A percentile compares a stretch with the other conserved stretches of the same genome.
These are phyloP conservation scores for Varanus komodoensis DNA, from an alignment of 2,113 vertebrate species.

Conservation along the genomic window DNA sequence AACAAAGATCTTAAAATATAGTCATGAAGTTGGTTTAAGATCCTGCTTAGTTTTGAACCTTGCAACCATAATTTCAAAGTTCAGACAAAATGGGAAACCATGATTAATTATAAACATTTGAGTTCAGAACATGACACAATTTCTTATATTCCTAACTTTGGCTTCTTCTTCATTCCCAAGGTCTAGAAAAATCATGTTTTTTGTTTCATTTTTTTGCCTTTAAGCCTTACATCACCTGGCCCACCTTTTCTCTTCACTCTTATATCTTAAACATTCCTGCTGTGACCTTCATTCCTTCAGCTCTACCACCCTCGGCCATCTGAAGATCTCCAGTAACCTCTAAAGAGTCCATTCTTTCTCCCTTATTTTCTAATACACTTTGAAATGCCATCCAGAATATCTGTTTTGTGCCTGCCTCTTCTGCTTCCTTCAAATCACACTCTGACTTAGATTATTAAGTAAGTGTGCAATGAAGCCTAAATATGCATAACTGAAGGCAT, in stretches of 20 bases:
- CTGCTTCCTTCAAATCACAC: background rate
- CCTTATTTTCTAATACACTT: background rate
- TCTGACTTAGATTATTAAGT: background rate
- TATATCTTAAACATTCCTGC: background rate
- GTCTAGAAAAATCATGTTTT: background rate
- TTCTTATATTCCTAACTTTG: background rate
- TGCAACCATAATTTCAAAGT: background rate
- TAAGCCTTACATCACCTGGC: no score
- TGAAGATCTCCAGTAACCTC: background rate
- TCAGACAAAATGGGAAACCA: background rate
- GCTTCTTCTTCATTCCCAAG: background rate
- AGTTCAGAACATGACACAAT: background rate
- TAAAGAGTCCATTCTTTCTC: no score
- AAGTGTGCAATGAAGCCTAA: background rate
- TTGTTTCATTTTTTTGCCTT: background rate
- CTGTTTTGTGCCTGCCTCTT: background rate
- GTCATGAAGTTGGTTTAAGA: background rate
- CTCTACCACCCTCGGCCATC: background rate
- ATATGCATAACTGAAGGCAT: background rate
- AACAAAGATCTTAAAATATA: background rate
- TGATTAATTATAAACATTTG: background rate
- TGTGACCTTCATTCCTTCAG: background rate
- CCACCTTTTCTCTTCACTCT: background rate
- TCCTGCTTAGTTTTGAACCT: background rate
- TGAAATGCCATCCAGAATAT: background rate